phyloP scores from a whole-genome alignment of 2,888 invertebrate genomes.

The Unio pictorum region DNA sequence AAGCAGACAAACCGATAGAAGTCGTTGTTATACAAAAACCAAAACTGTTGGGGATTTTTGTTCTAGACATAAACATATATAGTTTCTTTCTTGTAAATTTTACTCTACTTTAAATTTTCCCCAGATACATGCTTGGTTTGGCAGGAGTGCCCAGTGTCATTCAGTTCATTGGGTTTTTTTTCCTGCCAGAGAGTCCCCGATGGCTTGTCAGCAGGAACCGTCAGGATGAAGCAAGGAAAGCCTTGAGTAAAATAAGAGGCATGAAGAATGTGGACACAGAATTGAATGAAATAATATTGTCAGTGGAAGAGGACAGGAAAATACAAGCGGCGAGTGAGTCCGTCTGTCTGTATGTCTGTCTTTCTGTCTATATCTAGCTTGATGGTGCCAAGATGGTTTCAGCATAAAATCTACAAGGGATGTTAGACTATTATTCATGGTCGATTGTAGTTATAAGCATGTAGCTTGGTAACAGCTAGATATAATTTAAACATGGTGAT shows the following conservation, averaged over 20 bases:
- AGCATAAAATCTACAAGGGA: no score
- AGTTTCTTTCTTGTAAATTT: slow-evolving; percentile 1
- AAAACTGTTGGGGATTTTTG: no score
- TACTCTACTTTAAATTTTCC: slow-evolving; percentile 6
- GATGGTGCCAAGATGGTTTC: no score
- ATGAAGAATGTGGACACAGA: slow-evolving; percentile 68
- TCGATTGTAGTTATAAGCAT: no score
- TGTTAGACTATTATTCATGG: no score
- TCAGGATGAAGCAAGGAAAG: slow-evolving; percentile 60
- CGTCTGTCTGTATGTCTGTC: not conserved
- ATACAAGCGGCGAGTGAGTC: not conserved
- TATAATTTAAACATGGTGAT: no score
- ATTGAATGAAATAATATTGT: slow-evolving; percentile 68
- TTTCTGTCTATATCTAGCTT: not conserved
- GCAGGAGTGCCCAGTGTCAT: slow-evolving; percentile 74
- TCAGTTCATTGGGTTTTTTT: slow-evolving; percentile 74
- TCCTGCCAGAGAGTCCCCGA: slow-evolving; percentile 75
- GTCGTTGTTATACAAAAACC: no score
- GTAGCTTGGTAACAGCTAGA: no score
- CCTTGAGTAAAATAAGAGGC: slow-evolving; percentile 68
- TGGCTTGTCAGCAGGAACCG: slow-evolving; percentile 57
- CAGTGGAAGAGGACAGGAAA: slow-evolving; percentile 40
- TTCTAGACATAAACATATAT: not conserved
- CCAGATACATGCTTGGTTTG: slow-evolving; percentile 75
- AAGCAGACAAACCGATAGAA: no score